A percentile compares a stretch with the other conserved stretches of the same genome.
phyloP scores from a whole-genome alignment of 2,888 invertebrate species.

The Sinotaia quadrata region DNA sequence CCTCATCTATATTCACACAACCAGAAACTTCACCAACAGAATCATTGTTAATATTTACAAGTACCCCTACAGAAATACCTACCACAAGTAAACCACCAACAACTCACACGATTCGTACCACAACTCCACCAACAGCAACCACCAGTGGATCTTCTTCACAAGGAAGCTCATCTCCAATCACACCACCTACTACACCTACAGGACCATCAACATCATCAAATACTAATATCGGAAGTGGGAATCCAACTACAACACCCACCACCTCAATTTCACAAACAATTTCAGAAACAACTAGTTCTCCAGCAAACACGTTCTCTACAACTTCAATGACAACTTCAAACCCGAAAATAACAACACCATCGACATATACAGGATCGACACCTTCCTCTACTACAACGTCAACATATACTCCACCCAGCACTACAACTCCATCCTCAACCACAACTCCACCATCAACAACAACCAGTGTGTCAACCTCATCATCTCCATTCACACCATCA shows the following conservation, averaged over 20 bases:
- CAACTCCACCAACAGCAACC: not conserved
- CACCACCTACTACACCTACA: not conserved
- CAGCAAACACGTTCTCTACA: not conserved
- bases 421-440: not conserved
- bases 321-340: not conserved
- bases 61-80: not conserved
- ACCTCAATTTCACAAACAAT: not conserved
- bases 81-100: not conserved
- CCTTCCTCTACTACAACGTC: conserved; percentile 3
- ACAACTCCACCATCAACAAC: not conserved
- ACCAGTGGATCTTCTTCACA: not conserved
- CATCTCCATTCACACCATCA: conserved; percentile 1
- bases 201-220: not conserved
- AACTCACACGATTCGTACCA: not conserved
- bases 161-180: not conserved
- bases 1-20: not conserved
- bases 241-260: not conserved
- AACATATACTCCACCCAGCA: conserved; percentile 1
- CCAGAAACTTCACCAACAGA: too few species aligned
- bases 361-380: not conserved
- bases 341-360: not conserved
- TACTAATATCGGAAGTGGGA: not conserved
- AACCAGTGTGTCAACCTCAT: not conserved
- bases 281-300: not conserved
- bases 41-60: not conserved